These are phyloP conservation scores for Actias luna DNA, from an alignment of 2,888 invertebrate species.

Conservation along the genomic window DNA sequence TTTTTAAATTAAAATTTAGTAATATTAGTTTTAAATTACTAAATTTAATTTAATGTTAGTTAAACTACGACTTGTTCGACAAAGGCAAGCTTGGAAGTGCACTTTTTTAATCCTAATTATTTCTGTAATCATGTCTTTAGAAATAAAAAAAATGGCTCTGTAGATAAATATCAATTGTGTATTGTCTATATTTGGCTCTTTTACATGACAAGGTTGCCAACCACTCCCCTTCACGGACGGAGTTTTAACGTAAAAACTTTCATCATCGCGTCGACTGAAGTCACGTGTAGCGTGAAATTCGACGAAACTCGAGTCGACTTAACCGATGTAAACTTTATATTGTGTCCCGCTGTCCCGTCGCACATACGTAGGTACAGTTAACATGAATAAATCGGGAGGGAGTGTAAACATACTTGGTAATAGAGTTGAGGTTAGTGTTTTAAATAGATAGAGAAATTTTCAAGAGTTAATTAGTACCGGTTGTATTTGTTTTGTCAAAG, in stretches of 20 bases:
- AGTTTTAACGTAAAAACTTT: constrained; percentile 34
- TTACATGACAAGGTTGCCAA: no score
- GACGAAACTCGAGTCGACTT: constrained; percentile 34
- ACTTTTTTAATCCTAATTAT: no score
- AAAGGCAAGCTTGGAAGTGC: no score
- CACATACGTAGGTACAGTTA: neutral
- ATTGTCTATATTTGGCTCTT: no score
- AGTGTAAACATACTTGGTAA: neutral
- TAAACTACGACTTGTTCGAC: no score
- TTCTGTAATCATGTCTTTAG: no score
- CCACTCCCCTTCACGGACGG: neutral
- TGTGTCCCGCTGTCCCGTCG: constrained; percentile 26
- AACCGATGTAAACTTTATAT: constrained; percentile 40
- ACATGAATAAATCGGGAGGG: neutral
- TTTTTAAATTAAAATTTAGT: no score
- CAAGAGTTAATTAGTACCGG: neutral
- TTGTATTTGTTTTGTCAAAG: no score
- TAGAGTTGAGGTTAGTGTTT: neutral
- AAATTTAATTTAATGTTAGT: no score
- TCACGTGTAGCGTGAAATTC: constrained; percentile 47
- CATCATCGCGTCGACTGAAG: constrained; percentile 37
- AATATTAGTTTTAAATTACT: no score
- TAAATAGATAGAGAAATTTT: neutral
- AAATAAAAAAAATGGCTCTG: no score
- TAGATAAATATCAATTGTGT: no score